Conservation (phyloP, 2,113 vertebrate species). For the Rhynchopsitta pachyrhyncha region DNA sequence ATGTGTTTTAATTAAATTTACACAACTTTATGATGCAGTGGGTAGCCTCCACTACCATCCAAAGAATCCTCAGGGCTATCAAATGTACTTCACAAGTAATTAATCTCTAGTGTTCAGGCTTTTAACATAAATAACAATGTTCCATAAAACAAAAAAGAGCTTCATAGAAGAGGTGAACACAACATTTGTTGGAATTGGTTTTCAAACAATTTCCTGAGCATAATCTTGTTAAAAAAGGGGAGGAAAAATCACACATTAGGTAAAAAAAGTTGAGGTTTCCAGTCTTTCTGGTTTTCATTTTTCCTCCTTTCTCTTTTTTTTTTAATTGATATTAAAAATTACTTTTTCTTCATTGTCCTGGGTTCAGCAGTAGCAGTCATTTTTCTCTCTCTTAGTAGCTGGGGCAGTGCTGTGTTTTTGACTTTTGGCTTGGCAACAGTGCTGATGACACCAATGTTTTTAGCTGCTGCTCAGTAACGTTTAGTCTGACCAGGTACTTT, state of each 20-base stretch:
- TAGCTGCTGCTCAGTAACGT: no score
- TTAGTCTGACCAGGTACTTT: no score
- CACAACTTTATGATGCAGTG: neutral
- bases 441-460: no score
- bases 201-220: slow-evolving; percentile 54
- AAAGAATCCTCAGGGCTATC: slow-evolving; percentile 3
- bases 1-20: slow-evolving; percentile 62
- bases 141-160: slow-evolving; percentile 37
- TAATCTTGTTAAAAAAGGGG: slow-evolving; percentile 46
- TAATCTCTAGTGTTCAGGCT: slow-evolving; percentile 42
- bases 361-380: no score
- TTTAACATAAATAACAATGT: slow-evolving; percentile 34
- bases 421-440: no score
- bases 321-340: neutral
- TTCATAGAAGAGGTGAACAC: slow-evolving; percentile 27
- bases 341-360: neutral
- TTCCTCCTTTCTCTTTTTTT: slow-evolving; percentile 12
- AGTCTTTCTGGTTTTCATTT: slow-evolving; percentile 30
- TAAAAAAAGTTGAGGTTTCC: slow-evolving; percentile 18
- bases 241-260: slow-evolving; percentile 36
- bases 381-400: no score
- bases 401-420: no score
- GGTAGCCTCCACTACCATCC: neutral
- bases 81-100: slow-evolving; percentile 47
- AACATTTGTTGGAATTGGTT: slow-evolving; percentile 46